These are phyloP conservation scores for Paedocypris sp. DNA, from an alignment of 2,113 vertebrate species.

Conservation along the genomic window DNA sequence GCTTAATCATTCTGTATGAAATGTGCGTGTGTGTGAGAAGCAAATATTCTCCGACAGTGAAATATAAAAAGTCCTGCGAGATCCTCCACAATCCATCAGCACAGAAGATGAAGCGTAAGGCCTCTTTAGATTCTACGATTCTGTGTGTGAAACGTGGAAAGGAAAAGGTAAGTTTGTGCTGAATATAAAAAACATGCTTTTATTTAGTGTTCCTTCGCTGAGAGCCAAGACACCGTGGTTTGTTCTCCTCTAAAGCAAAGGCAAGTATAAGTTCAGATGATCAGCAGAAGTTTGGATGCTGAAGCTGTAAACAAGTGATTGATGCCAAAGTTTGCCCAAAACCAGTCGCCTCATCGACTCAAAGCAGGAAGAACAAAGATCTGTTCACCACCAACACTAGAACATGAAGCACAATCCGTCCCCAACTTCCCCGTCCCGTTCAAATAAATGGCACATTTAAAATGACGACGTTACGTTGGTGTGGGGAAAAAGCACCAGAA, in stretches of 20 bases:
- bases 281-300: not conserved
- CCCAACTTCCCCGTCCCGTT: no score
- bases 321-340: not conserved
- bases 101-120: not conserved
- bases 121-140: not conserved
- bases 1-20: not conserved
- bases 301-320: slow-evolving; percentile 8
- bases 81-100: not conserved
- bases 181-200: not conserved
- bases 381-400: no score
- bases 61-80: not conserved
- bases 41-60: not conserved
- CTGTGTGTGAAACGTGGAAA: not conserved
- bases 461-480: no score
- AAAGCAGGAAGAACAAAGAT: not conserved
- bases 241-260: not conserved
- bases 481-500: no score
- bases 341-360: not conserved
- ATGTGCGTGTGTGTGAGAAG: not conserved
- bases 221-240: not conserved
- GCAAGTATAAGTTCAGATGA: not conserved
- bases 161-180: not conserved
- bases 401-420: no score
- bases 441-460: no score
- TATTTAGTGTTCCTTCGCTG: slow-evolving; percentile 24